These are phyloP conservation scores for Numenius phaeopus DNA, from an alignment of 2,797 vertebrate genomes.

Conservation along the genomic window DNA sequence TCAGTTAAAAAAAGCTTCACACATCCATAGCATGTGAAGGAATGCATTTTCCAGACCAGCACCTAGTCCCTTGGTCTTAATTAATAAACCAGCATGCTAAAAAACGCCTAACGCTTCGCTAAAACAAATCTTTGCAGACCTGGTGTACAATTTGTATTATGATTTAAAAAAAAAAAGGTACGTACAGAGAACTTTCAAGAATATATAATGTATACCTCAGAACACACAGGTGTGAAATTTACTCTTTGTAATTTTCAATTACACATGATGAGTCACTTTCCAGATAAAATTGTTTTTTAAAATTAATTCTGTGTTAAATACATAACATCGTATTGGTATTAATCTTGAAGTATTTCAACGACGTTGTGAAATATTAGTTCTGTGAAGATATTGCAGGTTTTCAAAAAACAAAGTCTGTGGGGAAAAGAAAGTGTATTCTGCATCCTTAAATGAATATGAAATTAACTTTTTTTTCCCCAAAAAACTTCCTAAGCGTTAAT, in stretches of 20 bases:
- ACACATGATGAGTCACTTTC: not conserved
- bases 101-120: not conserved
- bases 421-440: not conserved
- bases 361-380: not conserved
- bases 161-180: not conserved
- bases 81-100: not conserved
- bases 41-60: not conserved
- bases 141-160: not conserved
- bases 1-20: not conserved
- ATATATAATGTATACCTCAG: not conserved
- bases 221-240: not conserved
- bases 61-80: not conserved
- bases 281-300: not conserved
- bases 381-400: not conserved
- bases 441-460: not conserved
- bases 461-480: not conserved
- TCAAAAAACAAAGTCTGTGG: not conserved
- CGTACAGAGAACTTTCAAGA: not conserved
- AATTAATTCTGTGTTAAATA: not conserved
- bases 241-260: not conserved
- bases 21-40: not conserved
- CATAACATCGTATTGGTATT: not conserved
- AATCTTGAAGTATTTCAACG: not conserved
- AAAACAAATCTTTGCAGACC: not conserved
- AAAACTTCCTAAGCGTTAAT: not conserved